phyloP scores from a whole-genome alignment of 1,140 invertebrate species.

The Maconellicoccus hirsutus region DNA sequence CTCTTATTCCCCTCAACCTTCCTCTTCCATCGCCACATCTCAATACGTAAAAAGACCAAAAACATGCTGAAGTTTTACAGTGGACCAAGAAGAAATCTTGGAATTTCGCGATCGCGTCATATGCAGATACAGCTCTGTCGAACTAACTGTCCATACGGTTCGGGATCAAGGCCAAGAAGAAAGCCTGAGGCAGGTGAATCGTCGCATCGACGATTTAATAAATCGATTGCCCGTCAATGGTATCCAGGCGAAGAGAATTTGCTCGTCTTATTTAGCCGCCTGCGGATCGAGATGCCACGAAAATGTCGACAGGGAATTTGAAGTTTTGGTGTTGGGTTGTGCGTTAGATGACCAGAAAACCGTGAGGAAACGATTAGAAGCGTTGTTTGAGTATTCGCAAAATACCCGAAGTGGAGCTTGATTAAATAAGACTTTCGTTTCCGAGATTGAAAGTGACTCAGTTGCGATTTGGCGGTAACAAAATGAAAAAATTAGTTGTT shows the following conservation, averaged over 20 bases:
- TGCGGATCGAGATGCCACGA: conserved; percentile 52
- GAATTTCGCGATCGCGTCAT: conserved; percentile 61
- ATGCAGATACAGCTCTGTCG: conserved; percentile 61
- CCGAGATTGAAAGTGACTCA: no score
- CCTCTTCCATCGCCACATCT: no score
- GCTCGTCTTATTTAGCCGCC: conserved; percentile 67
- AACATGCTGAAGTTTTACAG: no score
- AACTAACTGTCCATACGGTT: conserved; percentile 62
- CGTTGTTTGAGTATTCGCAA: conserved; percentile 65
- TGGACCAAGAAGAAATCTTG: conserved; percentile 62
- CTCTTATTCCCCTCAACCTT: no score
- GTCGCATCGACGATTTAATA: conserved; percentile 60
- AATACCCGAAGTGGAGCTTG: no score
- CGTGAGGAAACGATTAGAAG: conserved; percentile 69
- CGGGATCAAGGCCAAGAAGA: conserved; percentile 64
- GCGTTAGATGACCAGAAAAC: conserved; percentile 82
- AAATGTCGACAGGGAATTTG: conserved; percentile 64
- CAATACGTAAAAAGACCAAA: no score
- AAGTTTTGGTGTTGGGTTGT: conserved; percentile 66
- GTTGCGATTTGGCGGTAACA: no score
- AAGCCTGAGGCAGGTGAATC: conserved; percentile 60
- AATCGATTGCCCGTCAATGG: conserved; percentile 54
- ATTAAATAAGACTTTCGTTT: no score
- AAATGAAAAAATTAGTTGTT: no score
- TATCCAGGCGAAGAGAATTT: conserved; percentile 49